Evolutionary conservation across 2,797 vertebrate species (phyloP).

Genomic region (Paramormyrops hopkinsi): DNA sequence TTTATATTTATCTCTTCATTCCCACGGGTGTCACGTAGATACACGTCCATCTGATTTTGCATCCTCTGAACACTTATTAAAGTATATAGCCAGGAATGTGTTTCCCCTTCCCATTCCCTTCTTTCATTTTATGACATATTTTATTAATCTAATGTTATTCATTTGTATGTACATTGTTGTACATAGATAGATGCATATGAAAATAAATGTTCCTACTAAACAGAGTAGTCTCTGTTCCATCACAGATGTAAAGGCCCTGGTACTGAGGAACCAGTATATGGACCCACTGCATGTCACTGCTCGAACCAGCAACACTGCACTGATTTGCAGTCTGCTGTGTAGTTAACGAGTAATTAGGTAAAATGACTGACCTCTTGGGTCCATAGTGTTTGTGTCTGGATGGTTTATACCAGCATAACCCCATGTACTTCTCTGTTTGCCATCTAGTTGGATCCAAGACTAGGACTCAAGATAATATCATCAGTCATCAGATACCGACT

Average conservation of each 20-base stretch:
- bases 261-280: background rate
- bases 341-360: background rate
- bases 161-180: background rate
- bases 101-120: background rate
- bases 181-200: background rate
- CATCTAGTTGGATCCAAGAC: background rate
- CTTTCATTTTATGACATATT: background rate
- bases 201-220: background rate
- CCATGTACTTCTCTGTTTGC: background rate
- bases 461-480: background rate
- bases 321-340: background rate
- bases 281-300: background rate
- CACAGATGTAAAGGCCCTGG: background rate
- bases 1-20: background rate
- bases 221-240: background rate
- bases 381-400: background rate
- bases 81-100: background rate
- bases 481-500: background rate
- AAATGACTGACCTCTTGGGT: background rate
- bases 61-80: background rate
- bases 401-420: background rate
- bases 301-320: background rate
- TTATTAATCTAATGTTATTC: background rate
- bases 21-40: background rate
- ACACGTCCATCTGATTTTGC: background rate